Base-by-base conservation (phyloP, 1,140 invertebrate species). In the Probaryconus sp. region DNA sequence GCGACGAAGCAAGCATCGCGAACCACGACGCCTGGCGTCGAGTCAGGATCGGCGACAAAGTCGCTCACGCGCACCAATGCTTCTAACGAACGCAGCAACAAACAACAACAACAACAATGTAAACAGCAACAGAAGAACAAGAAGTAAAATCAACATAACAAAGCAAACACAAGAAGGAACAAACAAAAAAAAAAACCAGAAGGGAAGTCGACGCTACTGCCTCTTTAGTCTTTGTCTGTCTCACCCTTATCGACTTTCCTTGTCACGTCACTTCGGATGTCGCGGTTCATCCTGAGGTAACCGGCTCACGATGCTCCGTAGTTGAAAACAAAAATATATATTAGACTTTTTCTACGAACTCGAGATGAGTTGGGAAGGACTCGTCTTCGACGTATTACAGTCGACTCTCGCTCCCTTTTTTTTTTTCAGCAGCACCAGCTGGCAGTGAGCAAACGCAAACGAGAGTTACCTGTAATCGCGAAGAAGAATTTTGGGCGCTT, bases 11-110 rank as follows among this genome's bases (percentile, higher is more conserved):
- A 31, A 43, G 48, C 63, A 68, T 71, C 64, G 76, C 60, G 45
- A 64, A 67, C 30, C 48, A 78, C n/a, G n/a, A n/a, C 33, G 60
- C 64, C 47, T 73, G 79, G 80, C 74, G 77, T 65, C 74, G 63
- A 20, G 73, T 53, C 48, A 76, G 79, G 58, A 42, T 81, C 61
- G 56, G 80, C 77, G 78, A 83, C 70, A 80, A 78, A 77, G 72
- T 79, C 61, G 80, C 77, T 50, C 67, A 47, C 53, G 75, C 78
- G 53, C 79, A 83, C 51, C 74, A 82, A 64, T 79, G 80, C 65
- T 81, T 83, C 69, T 82, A 71, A 65, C 38, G 47, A 47, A 33
- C 21, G 71, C n/a, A n/a, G n/a, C n/a, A n/a, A n/a, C 18, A 31
- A 0, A 51, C 13, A 7, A 35, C 6, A 33, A 17, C 33, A 53